phyloP scores from a whole-genome alignment of 2,797 vertebrate species.

The Xenopus petersii region DNA sequence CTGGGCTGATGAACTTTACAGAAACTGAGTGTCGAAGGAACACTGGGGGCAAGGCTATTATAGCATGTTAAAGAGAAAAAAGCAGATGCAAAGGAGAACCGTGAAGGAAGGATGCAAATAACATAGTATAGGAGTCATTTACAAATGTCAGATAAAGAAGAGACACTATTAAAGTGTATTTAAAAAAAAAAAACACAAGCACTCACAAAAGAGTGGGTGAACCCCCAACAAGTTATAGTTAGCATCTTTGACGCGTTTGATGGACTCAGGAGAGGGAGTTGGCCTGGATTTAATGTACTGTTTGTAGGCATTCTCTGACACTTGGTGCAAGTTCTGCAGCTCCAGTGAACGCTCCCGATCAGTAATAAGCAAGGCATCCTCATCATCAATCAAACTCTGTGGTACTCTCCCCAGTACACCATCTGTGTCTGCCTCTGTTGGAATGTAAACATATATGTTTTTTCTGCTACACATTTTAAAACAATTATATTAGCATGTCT shows the following conservation, averaged over 20 bases:
- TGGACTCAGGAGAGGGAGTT: slow-evolving; percentile 81
- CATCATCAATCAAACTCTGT: slow-evolving; percentile 86
- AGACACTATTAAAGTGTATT: too few species aligned
- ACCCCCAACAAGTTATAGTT: slow-evolving; percentile 76
- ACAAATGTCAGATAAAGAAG: too few species aligned
- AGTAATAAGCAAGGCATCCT: slow-evolving; percentile 73
- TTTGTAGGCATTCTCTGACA: slow-evolving; percentile 87
- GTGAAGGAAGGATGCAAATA: too few species aligned
- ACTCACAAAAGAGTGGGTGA: slow-evolving; percentile 88
- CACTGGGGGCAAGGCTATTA: too few species aligned
- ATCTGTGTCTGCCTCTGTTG: slow-evolving; percentile 54
- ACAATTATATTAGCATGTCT: too few species aligned
- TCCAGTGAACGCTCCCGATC: slow-evolving; percentile 76
- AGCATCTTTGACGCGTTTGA: slow-evolving; percentile 83
- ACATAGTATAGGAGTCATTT: too few species aligned
- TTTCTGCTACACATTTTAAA: not conserved
- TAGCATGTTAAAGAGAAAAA: too few species aligned
- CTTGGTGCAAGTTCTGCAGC: slow-evolving; percentile 71
- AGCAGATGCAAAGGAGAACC: too few species aligned
- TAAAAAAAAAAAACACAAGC: not conserved
- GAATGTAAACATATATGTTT: not conserved
- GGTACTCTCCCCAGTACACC: slow-evolving; percentile 86
- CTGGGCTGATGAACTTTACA: too few species aligned
- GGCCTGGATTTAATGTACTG: slow-evolving; percentile 91
- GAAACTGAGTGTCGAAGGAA: too few species aligned